Evolutionary conservation across 2,888 invertebrate species (phyloP).

Genomic region (Mayetiola destructor): DNA sequence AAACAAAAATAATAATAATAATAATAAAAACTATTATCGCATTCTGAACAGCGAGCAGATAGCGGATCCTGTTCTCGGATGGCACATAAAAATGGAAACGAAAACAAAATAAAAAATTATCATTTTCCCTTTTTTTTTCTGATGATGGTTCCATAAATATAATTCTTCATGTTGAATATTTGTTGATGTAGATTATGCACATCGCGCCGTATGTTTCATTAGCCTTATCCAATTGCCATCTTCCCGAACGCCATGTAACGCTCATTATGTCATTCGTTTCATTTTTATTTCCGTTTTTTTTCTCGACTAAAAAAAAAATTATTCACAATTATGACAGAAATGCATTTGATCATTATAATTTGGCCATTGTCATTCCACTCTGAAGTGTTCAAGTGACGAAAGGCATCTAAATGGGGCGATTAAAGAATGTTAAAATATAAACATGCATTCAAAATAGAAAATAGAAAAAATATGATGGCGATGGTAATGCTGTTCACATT

Average conservation of each 20-base stretch:
- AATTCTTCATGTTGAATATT: neutral
- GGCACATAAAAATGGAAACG: neutral
- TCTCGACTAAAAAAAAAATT: too few species aligned
- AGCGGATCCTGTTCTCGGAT: neutral
- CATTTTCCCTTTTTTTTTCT: neutral
- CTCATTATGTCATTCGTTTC: too few species aligned
- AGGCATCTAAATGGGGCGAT: neutral
- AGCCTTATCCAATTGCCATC: constrained; percentile 8
- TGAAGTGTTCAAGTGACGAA: neutral
- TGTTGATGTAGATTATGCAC: constrained; percentile 1
- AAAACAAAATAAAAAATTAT: neutral
- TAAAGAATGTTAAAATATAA: too few species aligned
- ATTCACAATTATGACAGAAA: neutral
- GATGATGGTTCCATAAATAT: too few species aligned
- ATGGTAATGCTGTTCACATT: constrained; percentile 3
- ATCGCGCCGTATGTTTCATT: neutral
- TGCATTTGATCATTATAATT: constrained; percentile 10
- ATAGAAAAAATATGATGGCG: neutral
- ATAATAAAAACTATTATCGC: constrained; percentile 2
- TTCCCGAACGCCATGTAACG: too few species aligned
- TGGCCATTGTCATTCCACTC: constrained; percentile 5
- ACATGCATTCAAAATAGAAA: neutral
- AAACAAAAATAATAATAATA: constrained; percentile 6
- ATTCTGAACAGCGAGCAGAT: neutral
- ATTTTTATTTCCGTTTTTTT: too few species aligned